phyloP scores from a whole-genome alignment of 2,888 invertebrate species.

The Saturnia japonica region DNA sequence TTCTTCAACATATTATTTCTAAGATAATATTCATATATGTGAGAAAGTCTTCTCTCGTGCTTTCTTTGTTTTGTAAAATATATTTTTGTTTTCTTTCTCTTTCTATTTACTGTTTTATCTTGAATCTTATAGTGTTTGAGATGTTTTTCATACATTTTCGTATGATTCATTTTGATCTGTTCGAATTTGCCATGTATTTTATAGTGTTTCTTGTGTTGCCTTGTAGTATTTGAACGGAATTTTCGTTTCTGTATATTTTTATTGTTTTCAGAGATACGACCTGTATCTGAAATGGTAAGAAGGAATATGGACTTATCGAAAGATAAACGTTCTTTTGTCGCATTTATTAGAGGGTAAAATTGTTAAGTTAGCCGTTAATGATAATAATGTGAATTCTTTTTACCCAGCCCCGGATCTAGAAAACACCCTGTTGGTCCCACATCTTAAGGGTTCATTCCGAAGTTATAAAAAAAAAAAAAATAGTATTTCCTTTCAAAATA shows the following conservation, averaged over 20 bases:
- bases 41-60: neutral
- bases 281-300: neutral
- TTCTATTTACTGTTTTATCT: neutral
- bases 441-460: too few relatives aligned
- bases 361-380: too few relatives aligned
- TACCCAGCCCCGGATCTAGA: too few relatives aligned
- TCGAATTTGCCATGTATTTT: neutral
- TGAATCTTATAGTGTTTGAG: neutral
- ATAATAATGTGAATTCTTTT: too few relatives aligned
- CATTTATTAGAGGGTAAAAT: too few relatives aligned
- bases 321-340: too few relatives aligned
- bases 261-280: too few relatives aligned
- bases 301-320: neutral
- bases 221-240: neutral
- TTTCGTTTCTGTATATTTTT: neutral
- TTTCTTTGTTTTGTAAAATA: conserved; percentile 1
- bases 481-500: too few relatives aligned
- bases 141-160: neutral
- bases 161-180: neutral
- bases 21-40: neutral
- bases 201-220: neutral
- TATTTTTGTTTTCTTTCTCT: neutral
- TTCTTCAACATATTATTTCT: neutral
- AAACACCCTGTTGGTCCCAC: too few relatives aligned
- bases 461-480: too few relatives aligned